Conservation (phyloP, 2,888 invertebrate genomes). For the Meloe dianella region DNA sequence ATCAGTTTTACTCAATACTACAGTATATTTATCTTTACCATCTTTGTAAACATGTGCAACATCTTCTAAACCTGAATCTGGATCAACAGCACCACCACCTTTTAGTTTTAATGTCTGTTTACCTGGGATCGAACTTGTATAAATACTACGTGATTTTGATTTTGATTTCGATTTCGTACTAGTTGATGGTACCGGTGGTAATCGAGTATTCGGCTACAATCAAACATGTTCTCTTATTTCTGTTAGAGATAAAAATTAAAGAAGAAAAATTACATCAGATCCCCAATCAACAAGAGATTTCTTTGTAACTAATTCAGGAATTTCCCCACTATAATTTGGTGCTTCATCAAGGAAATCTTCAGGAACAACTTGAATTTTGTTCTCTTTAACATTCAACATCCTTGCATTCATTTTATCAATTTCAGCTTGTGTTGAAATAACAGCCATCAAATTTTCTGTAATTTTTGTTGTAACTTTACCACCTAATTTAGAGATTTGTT, state of each 20-base stretch:
- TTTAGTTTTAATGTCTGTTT: slow-evolving; percentile 76
- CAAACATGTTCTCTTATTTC: background rate
- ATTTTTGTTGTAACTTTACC: slow-evolving; percentile 75
- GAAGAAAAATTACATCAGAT: slow-evolving; percentile 68
- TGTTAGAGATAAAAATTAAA: background rate
- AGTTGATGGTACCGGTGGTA: slow-evolving; percentile 49
- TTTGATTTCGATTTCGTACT: slow-evolving; percentile 36
- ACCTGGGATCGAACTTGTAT: slow-evolving; percentile 63
- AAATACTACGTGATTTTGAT: slow-evolving; percentile 54
- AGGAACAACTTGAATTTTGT: slow-evolving; percentile 82
- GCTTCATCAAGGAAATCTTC: slow-evolving; percentile 76
- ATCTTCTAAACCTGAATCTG: slow-evolving; percentile 81
- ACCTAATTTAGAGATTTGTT: slow-evolving; percentile 74
- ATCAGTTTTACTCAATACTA: slow-evolving; percentile 84
- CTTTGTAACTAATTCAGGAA: slow-evolving; percentile 71
- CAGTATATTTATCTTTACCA: slow-evolving; percentile 70
- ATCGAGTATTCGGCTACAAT: slow-evolving; percentile 51
- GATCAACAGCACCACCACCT: slow-evolving; percentile 89
- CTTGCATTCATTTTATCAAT: slow-evolving; percentile 70
- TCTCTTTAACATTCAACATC: slow-evolving; percentile 70
- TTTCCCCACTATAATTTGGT: slow-evolving; percentile 66
- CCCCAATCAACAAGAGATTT: slow-evolving; percentile 86
- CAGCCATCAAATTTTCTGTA: slow-evolving; percentile 71
- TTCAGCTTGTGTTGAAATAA: slow-evolving; percentile 74
- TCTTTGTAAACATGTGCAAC: slow-evolving; percentile 78